Evolutionary conservation across 2,797 vertebrate genomes (phyloP).

Genomic region (Darevskia mixta): DNA sequence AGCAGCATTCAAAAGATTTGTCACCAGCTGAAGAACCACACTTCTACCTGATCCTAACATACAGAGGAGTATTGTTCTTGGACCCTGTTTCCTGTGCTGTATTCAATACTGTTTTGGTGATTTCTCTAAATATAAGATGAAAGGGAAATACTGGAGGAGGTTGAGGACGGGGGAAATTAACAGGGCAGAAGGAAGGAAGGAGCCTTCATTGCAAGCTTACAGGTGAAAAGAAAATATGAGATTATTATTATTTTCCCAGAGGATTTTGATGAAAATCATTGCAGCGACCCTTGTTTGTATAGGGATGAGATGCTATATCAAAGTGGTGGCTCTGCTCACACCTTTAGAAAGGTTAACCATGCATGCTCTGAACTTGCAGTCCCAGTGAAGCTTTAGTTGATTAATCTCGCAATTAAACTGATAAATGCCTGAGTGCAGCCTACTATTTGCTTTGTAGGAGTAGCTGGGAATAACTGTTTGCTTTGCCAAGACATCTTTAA

Average conservation of each 20-base stretch:
- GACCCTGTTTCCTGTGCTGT: too few relatives aligned
- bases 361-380: neutral
- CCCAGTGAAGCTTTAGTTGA: neutral
- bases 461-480: neutral
- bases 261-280: neutral
- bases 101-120: neutral
- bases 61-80: too few relatives aligned
- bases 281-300: neutral
- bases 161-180: neutral
- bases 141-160: neutral
- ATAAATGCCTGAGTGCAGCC: neutral
- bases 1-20: too few relatives aligned
- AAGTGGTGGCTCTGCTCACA: neutral
- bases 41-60: too few relatives aligned
- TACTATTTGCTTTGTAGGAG: neutral
- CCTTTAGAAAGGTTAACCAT: neutral
- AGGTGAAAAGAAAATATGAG: too few relatives aligned
- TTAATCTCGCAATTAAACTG: slow-evolving; percentile 1
- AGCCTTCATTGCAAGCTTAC: too few relatives aligned
- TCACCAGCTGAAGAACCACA: too few relatives aligned
- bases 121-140: slow-evolving; percentile 2
- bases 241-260: neutral
- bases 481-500: neutral
- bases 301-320: neutral
- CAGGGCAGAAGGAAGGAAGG: neutral